Conservation (phyloP, 1,140 invertebrate genomes). For the Neoseiulus cucumeris region DNA sequence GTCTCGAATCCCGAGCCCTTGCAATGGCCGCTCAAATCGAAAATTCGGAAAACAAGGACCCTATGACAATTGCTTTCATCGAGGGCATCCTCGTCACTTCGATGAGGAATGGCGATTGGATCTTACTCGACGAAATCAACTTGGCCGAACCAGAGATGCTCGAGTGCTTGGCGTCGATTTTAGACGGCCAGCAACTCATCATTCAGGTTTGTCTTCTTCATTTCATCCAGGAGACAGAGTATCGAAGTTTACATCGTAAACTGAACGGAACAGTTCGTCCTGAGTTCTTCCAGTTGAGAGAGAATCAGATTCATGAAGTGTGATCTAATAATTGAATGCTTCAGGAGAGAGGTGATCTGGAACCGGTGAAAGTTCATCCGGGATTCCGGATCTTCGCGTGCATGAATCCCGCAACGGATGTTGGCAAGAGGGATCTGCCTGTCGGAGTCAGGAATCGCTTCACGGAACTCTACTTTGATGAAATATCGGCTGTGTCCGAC, state of each 20-base stretch:
- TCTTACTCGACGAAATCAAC: constrained; percentile 93
- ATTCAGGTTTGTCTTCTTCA: background rate
- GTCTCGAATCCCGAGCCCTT: background rate
- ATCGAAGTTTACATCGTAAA: no score
- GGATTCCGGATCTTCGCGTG: constrained; percentile 92
- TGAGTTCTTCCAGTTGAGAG: no score
- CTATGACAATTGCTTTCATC: constrained; percentile 16
- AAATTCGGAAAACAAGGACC: background rate
- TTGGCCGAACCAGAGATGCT: constrained; percentile 84
- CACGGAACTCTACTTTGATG: background rate
- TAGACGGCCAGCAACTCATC: constrained; percentile 43
- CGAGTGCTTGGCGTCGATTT: constrained; percentile 74
- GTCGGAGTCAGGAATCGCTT: constrained; percentile 56
- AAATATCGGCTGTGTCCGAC: constrained; percentile 11
- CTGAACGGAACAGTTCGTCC: no score
- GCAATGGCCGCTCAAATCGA: background rate
- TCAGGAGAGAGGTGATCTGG: constrained; percentile 25
- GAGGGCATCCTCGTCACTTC: constrained; percentile 70
- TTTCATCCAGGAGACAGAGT: constrained; percentile 72
- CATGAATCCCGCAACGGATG: constrained; percentile 98
- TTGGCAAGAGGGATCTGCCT: constrained; percentile 92
- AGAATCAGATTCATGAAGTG: no score
- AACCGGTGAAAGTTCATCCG: constrained; percentile 52
- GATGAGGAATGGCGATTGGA: constrained; percentile 70
- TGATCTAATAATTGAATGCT: no score